Percentiles rank a stretch among this genome's conserved stretches.
phyloP scores from a whole-genome alignment of 1,140 invertebrate genomes.

The Linepithema humile region DNA sequence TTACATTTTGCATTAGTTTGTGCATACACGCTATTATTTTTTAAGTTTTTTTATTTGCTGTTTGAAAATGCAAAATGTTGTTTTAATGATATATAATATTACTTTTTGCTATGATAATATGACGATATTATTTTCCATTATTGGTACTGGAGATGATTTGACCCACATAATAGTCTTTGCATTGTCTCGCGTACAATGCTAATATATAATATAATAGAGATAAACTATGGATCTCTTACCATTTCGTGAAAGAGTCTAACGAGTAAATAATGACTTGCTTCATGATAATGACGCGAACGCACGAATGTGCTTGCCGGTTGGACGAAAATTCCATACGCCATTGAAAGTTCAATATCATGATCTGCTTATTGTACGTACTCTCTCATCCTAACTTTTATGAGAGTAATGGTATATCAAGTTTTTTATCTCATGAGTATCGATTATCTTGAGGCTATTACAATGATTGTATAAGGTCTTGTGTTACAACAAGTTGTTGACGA shows the following conservation, averaged over 20 bases:
- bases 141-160: not conserved
- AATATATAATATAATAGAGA: constrained; percentile 25
- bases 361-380: constrained; percentile 1
- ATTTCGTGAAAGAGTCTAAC: constrained; percentile 22
- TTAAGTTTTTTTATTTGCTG: not conserved
- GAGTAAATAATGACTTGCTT: constrained; percentile 49
- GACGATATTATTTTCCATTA: not conserved
- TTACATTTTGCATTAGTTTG: constrained; percentile 20
- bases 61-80: not conserved
- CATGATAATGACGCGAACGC: constrained; percentile 30
- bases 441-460: not conserved
- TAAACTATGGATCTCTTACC: not conserved
- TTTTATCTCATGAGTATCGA: constrained; percentile 21
- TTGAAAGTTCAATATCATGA: constrained; percentile 20
- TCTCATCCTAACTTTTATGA: not conserved
- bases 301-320: not conserved
- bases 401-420: not conserved
- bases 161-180: not conserved
- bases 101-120: no score
- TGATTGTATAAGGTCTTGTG: not conserved
- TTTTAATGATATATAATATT: no score
- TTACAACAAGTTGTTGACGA: not conserved
- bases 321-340: not conserved
- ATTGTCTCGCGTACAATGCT: not conserved
- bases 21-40: not conserved